Conservation (phyloP, 2,888 invertebrate species). For the Scrobipalpa atriplicella region DNA sequence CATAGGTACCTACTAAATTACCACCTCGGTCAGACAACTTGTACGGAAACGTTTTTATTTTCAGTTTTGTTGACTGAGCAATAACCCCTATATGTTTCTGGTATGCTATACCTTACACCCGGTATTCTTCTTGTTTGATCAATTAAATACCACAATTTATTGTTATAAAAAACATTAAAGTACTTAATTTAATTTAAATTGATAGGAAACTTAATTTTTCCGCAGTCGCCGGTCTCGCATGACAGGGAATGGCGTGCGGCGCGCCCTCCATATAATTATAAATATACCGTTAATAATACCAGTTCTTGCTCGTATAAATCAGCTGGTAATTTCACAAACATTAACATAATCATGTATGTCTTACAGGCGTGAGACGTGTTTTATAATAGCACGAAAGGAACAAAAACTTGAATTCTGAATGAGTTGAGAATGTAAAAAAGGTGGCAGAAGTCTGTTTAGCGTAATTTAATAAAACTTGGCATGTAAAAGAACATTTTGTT, state of each 20-base stretch:
- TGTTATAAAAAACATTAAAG: not conserved
- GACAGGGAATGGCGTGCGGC: conserved; percentile 52
- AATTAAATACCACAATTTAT: not conserved
- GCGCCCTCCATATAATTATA: conserved; percentile 55
- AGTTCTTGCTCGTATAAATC: conserved; percentile 61
- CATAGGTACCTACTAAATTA: no score
- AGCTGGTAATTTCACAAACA: conserved; percentile 60
- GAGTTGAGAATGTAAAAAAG: not conserved
- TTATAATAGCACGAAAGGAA: not conserved
- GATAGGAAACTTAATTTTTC: conserved; percentile 11
- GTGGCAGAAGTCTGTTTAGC: not conserved
- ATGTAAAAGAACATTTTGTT: no score
- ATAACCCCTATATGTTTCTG: no score
- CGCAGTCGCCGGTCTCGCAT: conserved; percentile 40
- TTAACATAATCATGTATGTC: conserved; percentile 49
- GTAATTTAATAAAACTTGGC: no score
- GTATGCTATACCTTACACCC: no score
- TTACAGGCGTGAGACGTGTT: conserved; percentile 33
- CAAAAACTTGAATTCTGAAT: conserved; percentile 1
- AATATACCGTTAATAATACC: not conserved
- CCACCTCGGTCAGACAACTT: no score
- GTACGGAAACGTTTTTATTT: no score
- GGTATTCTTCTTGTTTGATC: no score
- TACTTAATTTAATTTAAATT: conserved; percentile 10
- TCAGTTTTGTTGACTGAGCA: no score